Evolutionary conservation across 2,113 vertebrate species (phyloP), one percentile per base, ranked within the genome.

Genomic region (Tiliqua scincoides): DNA sequence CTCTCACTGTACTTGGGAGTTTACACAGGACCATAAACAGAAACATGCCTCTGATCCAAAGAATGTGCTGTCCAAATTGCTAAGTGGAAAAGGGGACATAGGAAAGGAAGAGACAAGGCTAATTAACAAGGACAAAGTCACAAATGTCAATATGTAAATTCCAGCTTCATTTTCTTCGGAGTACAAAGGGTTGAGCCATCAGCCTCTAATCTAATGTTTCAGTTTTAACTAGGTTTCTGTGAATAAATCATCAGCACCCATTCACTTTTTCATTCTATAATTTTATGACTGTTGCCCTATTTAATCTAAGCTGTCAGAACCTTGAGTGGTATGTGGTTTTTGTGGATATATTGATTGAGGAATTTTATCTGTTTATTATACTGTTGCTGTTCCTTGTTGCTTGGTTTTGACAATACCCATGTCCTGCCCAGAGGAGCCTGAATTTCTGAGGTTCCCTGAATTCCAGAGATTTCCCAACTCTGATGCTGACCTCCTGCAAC

Each of bases 381-480:
- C 71, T 48, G 68, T 61, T 5, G 27, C 27, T 57, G 18, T 71
- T 15, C 54, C 35, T 10, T 35, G 52, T 27, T 20, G 15, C 54
- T 2, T 3, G 76, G 27, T 17, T 86, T 81, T 86, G 90, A 91
- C 87, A 84, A 71, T 77, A 54, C 27, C 21, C 65, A 37, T 40
- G 10, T 70, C 80, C 18, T 86, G 75, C 67, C 32, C 83, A 87
- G 35, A 76, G 12, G 79, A 83, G 70, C 40, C 75, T 67, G 71
- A 61, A 84, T 84, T 85, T 89, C 85, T 87, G 93, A 87, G 87
- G 90, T 84, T 87, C 35, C 23, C 15, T 74, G 77, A 75, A 30
- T 93, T 84, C 79, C 88, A 10, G 63, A 91, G 76, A 27, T 83
- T 79, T 79, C 11, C 27, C 74, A 88, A 23, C 83, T 70, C 74